phyloP scores from a whole-genome alignment of 2,113 vertebrate genomes.

The Phalacrocorax pelagicus region DNA sequence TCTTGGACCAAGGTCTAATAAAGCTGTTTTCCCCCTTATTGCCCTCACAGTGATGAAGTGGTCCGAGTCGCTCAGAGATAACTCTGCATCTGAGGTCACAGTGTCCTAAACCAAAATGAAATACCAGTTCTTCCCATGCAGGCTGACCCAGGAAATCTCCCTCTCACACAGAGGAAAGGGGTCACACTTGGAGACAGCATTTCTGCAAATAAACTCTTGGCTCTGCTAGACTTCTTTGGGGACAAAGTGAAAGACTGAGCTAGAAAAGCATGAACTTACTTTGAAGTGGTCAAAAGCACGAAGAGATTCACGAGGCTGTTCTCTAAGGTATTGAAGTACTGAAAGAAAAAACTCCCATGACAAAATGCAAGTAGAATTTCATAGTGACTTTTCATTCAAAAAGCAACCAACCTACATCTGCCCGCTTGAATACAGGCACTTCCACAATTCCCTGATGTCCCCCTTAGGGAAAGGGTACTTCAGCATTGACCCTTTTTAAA shows the following conservation, averaged over 20 bases:
- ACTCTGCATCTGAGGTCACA: background rate
- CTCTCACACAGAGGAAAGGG: background rate
- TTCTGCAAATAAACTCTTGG: background rate
- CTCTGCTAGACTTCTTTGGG: background rate
- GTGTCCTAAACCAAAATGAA: background rate
- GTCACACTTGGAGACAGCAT: background rate
- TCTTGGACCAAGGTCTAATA: background rate
- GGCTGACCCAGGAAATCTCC: background rate
- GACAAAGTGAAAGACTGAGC: background rate
- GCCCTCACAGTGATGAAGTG: background rate
- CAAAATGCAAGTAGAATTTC: background rate
- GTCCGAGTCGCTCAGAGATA: background rate
- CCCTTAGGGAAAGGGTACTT: background rate
- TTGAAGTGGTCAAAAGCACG: conserved; percentile 95
- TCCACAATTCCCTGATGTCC: background rate
- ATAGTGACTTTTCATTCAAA: background rate
- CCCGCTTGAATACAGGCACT: background rate
- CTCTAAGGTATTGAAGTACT: conserved; percentile 97
- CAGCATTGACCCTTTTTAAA: background rate
- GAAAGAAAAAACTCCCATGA: conserved; percentile 21
- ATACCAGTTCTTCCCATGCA: background rate
- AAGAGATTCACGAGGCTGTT: conserved; percentile 97
- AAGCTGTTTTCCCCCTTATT: background rate
- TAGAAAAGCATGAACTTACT: conserved; percentile 79
- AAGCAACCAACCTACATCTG: background rate